phyloP scores from a whole-genome alignment of 1,140 invertebrate genomes.

The Drosophila cardini region DNA sequence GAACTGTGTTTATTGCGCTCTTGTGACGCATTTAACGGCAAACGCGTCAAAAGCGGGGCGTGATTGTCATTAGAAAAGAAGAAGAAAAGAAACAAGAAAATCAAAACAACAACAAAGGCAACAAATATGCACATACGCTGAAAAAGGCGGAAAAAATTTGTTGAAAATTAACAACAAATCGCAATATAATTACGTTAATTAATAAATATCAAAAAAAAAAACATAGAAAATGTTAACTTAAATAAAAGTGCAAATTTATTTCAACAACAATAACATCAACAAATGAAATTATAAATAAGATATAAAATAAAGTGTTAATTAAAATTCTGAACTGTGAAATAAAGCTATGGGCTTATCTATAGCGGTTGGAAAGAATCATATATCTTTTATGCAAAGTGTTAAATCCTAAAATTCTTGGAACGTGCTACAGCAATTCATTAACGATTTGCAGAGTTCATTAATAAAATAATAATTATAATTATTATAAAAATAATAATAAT shows the following conservation, averaged over 20 bases:
- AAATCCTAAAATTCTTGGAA: conserved; percentile 1
- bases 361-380: neutral
- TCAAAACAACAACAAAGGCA: conserved; percentile 31
- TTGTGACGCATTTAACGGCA: conserved; percentile 64
- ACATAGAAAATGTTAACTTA: conserved; percentile 15
- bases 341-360: conserved; percentile 16
- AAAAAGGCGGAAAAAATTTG: conserved; percentile 11
- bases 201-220: conserved; percentile 33
- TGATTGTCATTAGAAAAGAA: conserved; percentile 54
- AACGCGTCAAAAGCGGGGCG: conserved; percentile 61
- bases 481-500: conserved; percentile 8
- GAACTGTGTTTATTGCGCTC: conserved; percentile 55
- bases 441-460: neutral
- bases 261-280: conserved; percentile 17
- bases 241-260: conserved; percentile 46
- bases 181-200: conserved; percentile 32
- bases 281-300: conserved; percentile 17
- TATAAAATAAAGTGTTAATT: conserved; percentile 40
- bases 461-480: neutral
- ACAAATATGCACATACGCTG: conserved; percentile 23
- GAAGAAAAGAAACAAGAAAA: conserved; percentile 11
- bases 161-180: conserved; percentile 20
- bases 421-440: conserved; percentile 2
- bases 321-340: conserved; percentile 13
- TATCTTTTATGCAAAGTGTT: conserved; percentile 15